Conservation (phyloP, 2,888 invertebrate genomes). For the Morpho helenor region DNA sequence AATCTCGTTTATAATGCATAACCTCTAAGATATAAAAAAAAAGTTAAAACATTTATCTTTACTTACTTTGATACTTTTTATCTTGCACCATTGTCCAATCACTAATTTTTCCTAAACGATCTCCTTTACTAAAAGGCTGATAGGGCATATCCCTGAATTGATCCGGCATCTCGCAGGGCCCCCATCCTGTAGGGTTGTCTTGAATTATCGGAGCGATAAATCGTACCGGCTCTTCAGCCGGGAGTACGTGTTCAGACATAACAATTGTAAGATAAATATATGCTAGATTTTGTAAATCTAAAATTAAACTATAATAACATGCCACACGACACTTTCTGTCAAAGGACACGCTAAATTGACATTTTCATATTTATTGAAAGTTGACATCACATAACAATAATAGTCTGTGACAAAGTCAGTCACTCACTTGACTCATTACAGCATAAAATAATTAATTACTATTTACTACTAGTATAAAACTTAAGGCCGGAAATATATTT, state of each 20-base stretch:
- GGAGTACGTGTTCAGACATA: conserved; percentile 74
- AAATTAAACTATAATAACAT: conserved; percentile 27
- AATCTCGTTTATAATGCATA: conserved; percentile 9
- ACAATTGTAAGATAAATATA: conserved; percentile 26
- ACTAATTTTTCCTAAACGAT: conserved; percentile 98
- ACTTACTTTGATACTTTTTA: conserved; percentile 94
- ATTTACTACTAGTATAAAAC: no score
- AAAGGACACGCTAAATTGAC: conserved; percentile 3
- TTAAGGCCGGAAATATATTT: no score
- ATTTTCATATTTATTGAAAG: no score
- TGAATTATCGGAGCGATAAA: conserved; percentile 88
- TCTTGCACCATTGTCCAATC: conserved; percentile 99
- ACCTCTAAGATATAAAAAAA: conserved; percentile 20
- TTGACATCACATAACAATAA: neutral
- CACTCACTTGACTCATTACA: no score
- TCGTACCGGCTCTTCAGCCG: conserved; percentile 81
- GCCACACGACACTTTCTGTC: conserved; percentile 39
- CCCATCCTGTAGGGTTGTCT: conserved; percentile 96
- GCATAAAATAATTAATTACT: no score
- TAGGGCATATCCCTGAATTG: conserved; percentile 98
- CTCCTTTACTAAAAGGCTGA: conserved; percentile 99
- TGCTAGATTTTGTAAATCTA: conserved; percentile 21
- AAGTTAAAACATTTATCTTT: neutral
- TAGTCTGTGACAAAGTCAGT: no score
- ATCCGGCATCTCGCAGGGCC: conserved; percentile 95